A percentile compares a stretch with the other conserved stretches of the same genome.
Evolutionary conservation across 2,888 invertebrate species (phyloP).

Genomic region (Tanytarsus gracilentus): DNA sequence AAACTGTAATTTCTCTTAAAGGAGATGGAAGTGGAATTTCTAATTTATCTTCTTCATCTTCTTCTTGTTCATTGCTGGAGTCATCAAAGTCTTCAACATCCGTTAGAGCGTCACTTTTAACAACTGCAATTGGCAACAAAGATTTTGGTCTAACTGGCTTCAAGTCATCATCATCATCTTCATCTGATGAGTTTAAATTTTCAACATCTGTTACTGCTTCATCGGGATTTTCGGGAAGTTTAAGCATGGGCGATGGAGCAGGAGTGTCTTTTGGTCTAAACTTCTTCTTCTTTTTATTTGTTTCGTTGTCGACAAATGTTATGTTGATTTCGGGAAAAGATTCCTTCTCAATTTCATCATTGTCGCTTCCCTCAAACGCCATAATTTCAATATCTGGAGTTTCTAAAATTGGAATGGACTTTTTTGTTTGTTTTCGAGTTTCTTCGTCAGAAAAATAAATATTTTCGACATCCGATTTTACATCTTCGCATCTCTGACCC

Average conservation of each 20-base stretch:
- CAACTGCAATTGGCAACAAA: conserved; percentile 35
- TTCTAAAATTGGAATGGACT: not conserved
- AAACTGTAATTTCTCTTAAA: conserved; percentile 44
- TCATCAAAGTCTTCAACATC: conserved; percentile 40
- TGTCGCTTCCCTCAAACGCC: conserved; percentile 29
- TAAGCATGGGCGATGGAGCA: conserved; percentile 30
- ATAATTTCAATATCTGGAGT: conserved; percentile 16
- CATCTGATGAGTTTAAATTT: conserved; percentile 38
- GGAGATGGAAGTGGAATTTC: conserved; percentile 41
- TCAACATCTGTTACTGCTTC: conserved; percentile 45
- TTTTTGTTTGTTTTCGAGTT: conserved; percentile 5
- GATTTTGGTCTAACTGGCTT: conserved; percentile 38
- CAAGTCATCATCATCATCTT: conserved; percentile 34
- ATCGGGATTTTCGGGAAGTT: conserved; percentile 33
- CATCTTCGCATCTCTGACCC: conserved; percentile 33
- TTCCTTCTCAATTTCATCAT: conserved; percentile 24
- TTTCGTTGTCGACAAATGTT: conserved; percentile 34
- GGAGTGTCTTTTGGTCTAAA: conserved; percentile 29
- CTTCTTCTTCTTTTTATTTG: conserved; percentile 11
- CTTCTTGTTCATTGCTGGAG: conserved; percentile 27
- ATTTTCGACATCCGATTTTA: conserved; percentile 39
- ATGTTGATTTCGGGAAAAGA: conserved; percentile 36
- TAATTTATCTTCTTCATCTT: conserved; percentile 19
- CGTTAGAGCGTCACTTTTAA: conserved; percentile 37
- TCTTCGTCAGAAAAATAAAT: conserved; percentile 40